Evolutionary conservation across 2,113 vertebrate genomes (phyloP).

Genomic region (Hiodon alosoides): DNA sequence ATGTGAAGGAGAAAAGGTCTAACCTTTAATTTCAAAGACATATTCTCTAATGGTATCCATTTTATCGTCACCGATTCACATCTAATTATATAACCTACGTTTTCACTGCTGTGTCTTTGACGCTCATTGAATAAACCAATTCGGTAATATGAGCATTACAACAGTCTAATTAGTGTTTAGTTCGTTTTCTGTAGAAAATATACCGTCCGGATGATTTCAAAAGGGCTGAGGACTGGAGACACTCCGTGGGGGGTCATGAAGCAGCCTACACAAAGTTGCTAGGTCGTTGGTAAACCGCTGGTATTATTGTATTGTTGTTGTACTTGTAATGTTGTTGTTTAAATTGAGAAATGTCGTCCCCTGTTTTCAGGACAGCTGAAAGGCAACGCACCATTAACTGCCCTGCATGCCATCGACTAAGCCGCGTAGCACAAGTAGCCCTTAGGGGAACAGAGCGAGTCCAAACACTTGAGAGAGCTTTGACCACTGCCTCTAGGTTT

Average conservation of each 20-base stretch:
- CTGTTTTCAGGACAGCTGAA: conserved; percentile 1
- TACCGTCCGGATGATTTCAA: not conserved
- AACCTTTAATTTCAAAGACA: not conserved
- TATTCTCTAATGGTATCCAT: not conserved
- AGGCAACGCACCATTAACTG: conserved; percentile 15
- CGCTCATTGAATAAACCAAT: no score
- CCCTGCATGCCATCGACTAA: not conserved
- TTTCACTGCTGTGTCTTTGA: no score
- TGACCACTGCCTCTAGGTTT: not conserved
- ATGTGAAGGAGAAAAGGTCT: not conserved
- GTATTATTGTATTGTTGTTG: not conserved
- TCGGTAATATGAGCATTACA: no score
- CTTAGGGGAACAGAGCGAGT: not conserved
- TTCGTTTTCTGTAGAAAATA: not conserved
- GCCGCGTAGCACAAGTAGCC: not conserved
- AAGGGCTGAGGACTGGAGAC: not conserved
- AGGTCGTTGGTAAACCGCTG: not conserved
- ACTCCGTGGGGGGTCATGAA: not conserved
- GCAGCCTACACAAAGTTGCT: not conserved
- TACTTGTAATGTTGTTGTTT: not conserved
- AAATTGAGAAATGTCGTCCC: not conserved
- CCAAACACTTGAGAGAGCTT: not conserved
- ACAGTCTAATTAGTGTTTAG: no score
- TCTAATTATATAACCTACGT: not conserved
- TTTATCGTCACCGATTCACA: not conserved